phyloP scores from a whole-genome alignment of 2,797 vertebrate species.

The Phylloscopus collybita region DNA sequence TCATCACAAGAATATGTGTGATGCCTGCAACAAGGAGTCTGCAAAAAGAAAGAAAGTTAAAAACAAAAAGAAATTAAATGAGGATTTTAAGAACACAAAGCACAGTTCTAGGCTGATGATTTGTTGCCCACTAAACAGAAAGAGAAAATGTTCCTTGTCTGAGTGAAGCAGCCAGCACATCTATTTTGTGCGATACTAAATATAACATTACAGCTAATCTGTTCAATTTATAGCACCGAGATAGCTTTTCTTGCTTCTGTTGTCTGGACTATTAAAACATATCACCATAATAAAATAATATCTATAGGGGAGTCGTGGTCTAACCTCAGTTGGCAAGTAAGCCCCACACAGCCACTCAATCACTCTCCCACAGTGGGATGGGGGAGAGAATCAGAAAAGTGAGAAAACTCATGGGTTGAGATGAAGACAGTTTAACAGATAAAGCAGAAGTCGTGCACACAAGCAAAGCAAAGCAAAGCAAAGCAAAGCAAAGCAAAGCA shows the following conservation, averaged over 20 bases:
- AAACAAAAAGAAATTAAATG: not conserved
- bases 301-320: not conserved
- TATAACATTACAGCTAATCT: conserved; percentile 58
- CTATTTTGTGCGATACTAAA: conserved; percentile 47
- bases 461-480: not conserved
- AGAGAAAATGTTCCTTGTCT: conserved; percentile 21
- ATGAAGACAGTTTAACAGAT: not conserved
- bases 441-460: not conserved
- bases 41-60: not conserved
- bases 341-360: not conserved
- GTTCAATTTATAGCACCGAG: conserved; percentile 57
- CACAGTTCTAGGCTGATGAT: not conserved
- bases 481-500: not conserved
- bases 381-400: not conserved
- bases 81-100: not conserved
- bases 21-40: not conserved
- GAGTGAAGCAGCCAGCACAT: conserved; percentile 3
- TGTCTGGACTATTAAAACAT: conserved; percentile 52
- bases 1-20: not conserved
- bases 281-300: conserved; percentile 47
- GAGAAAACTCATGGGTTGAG: not conserved
- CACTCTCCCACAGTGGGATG: not conserved
- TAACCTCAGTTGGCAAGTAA: not conserved
- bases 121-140: conserved; percentile 8
- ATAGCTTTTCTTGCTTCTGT: conserved; percentile 42